Evolutionary conservation across 1,140 invertebrate genomes (phyloP), one percentile per base, ranked within the genome.

Genomic region (Dufourea novaeangliae): DNA sequence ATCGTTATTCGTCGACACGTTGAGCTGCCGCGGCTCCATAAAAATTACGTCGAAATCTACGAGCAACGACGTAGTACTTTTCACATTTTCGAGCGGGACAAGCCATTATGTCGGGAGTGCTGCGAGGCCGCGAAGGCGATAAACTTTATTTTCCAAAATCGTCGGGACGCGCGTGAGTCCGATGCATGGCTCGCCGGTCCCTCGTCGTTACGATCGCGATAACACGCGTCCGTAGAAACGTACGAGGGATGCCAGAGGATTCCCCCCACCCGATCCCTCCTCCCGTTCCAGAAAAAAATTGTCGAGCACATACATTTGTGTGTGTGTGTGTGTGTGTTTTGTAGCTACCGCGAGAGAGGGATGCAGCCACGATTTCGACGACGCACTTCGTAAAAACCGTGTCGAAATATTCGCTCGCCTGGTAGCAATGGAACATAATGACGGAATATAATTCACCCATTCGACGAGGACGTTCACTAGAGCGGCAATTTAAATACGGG

Each of bases 91-190:
- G 76, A 44, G 69, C 68, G 74, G 25, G 78, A 73, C 82, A 71
- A 54, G 63, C 82, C 71, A 85, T 85, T 85, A 85, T 78, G 74
- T 52, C n/a, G 79, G n/a, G 68, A 69, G 54, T 44, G 41, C 46
- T 78, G 81, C 71, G 68, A 54, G 68, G 41, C 69, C 52, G 37
- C 81, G 63, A 84, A 85, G 83, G 74, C 82, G 83, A 84, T 84
- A 85, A 85, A 85, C 82, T 85, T 85, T 85, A 85, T 84, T 85
- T 85, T 85, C 62, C 79, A 84, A 84, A 85, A 84, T 85, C 83
- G 83, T 75, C 74, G 66, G 37, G 37, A 34, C 52, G 73, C 46
- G 22, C 64, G 73, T 29, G 8, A 46, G 73, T 66, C 78, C 64
- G 78, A 85, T 71, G 72, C 79, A 80, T 71, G 44, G n/a, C 27